Evolutionary conservation across 2,888 invertebrate species (phyloP), one percentile per base, ranked within the genome.

Genomic region (Mimas tiliae): DNA sequence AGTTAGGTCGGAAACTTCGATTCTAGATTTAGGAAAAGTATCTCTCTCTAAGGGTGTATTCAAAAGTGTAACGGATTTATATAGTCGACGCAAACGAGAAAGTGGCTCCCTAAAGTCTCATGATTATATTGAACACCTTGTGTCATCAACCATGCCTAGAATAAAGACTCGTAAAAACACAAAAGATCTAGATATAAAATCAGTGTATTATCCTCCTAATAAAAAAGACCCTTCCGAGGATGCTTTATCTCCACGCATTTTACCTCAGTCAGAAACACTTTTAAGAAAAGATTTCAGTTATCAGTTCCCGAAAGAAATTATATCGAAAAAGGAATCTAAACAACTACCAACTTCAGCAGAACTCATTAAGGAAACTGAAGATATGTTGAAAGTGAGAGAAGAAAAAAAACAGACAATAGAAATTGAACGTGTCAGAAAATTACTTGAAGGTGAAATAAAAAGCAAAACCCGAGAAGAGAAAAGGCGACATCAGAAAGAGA

Each of bases 291-390:
- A 76, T 64, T 85, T 86, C 70, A 78, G 69, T 63, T 89, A 81
- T 69, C 72, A 79, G 69, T 90, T 90, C 74, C 83, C 81, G 21
- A 75, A 77, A 70, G 70, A 67, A 11, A 69, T 21, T 55, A 53
- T 47, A 62, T 63, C 67, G 27, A 63, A 69, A 51, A 69, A 67
- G 16, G 66, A 67, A 42, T 45, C 53, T 6, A 67, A 67, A 66
- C 64, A 65, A 6, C 51, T 65, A 58, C 74, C 77, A 67, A 85
- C 79, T 72, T 90, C 90, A 9, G 79, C 83, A 14, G 84, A 87
- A 70, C 74, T 90, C 52, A 83, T 89, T 58, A 80, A 75, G 76
- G 75, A 84, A 62, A 83, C 80, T 4, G 74, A 78, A 74, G 78
- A 86, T 67, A 84, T 72, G 72, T 68, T 84, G 42, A 53, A 69